Base-by-base conservation (phyloP, 92 coral and sea anemone genomes). In the Zoanthus solanderi region DNA sequence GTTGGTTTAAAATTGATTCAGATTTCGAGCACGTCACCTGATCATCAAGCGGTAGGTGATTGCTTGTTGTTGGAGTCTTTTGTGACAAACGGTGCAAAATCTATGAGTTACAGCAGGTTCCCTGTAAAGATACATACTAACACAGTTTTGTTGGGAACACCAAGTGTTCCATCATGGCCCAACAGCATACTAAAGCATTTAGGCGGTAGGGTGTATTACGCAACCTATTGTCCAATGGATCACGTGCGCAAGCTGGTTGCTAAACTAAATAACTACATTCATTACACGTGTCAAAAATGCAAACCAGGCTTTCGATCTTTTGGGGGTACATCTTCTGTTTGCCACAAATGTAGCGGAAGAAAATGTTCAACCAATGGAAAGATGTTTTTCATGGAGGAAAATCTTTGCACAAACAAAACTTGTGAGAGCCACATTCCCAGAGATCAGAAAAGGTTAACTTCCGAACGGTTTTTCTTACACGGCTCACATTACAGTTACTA, bases 141-240 rank as follows among this genome's bases (percentile, higher is more conserved):
- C 72, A 87, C 77, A 31, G 71, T 94, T 16, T 28, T 94, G 5
- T 71, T 94, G 30, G 97, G 97, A 18, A 68, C 83, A 6, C 96
- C 96, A 1, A 84, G 82, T 71, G 65, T 84, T 37, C 89, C 77
- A 81, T 57, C 95, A 5, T 94, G 97, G 97, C 93, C 94, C 0
- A 84, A 42, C 47, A 63, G 60, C 37, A 78, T 45, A 46, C 85
- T 76, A 48, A 37, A 60, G 23, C 15, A 78, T n/a, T 69, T 88
- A 18, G 83, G 90, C 0, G 97, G 97, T 0, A 89, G 97, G 60
- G 92, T 94, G 0, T 92, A 89, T 72, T 60, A 81, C 79, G 78
- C 92, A 60, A 71, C 92, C 29, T 88, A 89, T 63, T 94, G 97
- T 63, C 88, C 94, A 28, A 37, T 46, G 15, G 80, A 90, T 75